These are phyloP conservation scores for Eristalis intricaria DNA, from an alignment of 2,888 invertebrate genomes.

Conservation along the genomic window DNA sequence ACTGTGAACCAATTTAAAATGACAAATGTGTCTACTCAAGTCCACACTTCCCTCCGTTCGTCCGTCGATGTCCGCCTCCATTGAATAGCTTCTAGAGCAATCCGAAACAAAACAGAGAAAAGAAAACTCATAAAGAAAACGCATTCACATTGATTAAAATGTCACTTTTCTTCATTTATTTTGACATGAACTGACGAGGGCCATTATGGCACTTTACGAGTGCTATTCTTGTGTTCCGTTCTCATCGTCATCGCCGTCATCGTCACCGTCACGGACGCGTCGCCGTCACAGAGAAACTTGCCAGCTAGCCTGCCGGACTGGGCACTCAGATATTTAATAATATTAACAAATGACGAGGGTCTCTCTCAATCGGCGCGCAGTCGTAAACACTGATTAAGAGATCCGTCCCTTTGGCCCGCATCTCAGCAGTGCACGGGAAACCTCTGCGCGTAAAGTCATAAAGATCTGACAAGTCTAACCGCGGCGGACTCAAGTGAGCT, in stretches of 20 bases:
- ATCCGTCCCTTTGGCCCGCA: slow-evolving; percentile 69
- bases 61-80: slow-evolving; percentile 24
- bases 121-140: slow-evolving; percentile 65
- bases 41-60: slow-evolving; percentile 30
- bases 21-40: slow-evolving; percentile 69
- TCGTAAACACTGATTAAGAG: slow-evolving; percentile 72
- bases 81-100: slow-evolving; percentile 31
- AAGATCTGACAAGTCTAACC: slow-evolving; percentile 68
- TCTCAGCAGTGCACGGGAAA: slow-evolving; percentile 9
- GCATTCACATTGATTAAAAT: slow-evolving; percentile 80
- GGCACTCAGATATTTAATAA: slow-evolving; percentile 75
- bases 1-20: slow-evolving; percentile 69
- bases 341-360: slow-evolving; percentile 70
- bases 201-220: slow-evolving; percentile 74
- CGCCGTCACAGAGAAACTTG: slow-evolving; percentile 15
- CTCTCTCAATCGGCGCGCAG: slow-evolving; percentile 62
- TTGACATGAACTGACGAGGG: slow-evolving; percentile 80
- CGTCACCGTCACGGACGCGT: slow-evolving; percentile 17
- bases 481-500: slow-evolving; percentile 68
- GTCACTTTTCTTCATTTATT: slow-evolving; percentile 81
- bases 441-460: slow-evolving; percentile 60
- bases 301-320: slow-evolving; percentile 68
- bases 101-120: slow-evolving; percentile 26
- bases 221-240: slow-evolving; percentile 71
- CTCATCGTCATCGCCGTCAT: slow-evolving; percentile 41